A percentile compares a stretch with the other conserved stretches of the same genome.
These are phyloP conservation scores for Acanthurus leucopareius DNA, from an alignment of 2,797 vertebrate genomes.

Conservation along the genomic window DNA sequence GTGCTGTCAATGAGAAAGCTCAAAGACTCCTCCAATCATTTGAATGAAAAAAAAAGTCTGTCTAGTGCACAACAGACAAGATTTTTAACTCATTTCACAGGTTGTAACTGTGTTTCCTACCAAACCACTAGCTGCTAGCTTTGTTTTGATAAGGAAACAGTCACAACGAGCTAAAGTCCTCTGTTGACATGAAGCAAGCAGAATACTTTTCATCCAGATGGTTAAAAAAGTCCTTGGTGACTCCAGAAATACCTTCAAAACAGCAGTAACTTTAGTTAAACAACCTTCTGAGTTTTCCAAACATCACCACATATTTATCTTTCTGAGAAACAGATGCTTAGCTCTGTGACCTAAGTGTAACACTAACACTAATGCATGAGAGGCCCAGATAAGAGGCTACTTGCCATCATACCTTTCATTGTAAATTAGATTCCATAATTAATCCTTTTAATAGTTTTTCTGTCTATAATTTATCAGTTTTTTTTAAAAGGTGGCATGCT, in stretches of 20 bases:
- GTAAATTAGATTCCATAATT: neutral
- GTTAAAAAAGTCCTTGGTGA: neutral
- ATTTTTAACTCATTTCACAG: neutral
- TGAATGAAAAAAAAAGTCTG: neutral
- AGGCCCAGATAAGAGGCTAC: neutral
- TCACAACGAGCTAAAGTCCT: neutral
- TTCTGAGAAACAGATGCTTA: neutral
- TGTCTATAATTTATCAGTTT: neutral
- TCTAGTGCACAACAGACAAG: neutral
- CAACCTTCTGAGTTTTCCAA: slow-evolving; percentile 6
- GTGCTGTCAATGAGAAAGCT: too few species aligned
- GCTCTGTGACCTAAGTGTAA: neutral
- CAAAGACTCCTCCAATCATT: neutral
- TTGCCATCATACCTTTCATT: neutral
- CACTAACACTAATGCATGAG: neutral
- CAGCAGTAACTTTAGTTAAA: neutral
- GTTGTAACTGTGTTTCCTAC: neutral
- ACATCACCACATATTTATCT: neutral
- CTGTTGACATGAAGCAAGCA: neutral
- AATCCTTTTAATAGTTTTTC: neutral
- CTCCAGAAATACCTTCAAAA: neutral
- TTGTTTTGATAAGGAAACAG: neutral
- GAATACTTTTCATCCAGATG: neutral
- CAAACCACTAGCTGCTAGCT: neutral
- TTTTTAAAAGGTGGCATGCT: neutral